These are phyloP conservation scores for Panthera leo DNA, from an alignment of 2,113 vertebrate genomes.

Conservation along the genomic window DNA sequence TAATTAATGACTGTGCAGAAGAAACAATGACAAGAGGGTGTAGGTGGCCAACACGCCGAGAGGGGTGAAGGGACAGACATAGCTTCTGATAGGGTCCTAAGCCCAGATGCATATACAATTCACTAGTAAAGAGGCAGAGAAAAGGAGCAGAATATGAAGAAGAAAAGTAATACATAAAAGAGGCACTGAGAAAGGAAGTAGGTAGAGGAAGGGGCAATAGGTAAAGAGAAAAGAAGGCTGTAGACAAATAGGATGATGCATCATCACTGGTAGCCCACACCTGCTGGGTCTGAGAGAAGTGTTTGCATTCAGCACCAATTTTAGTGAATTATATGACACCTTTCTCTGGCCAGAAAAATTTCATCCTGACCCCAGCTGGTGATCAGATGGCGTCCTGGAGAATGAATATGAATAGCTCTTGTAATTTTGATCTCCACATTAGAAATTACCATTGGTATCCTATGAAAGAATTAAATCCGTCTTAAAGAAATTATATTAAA, in stretches of 20 bases:
- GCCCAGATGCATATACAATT: background rate
- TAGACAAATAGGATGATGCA: background rate
- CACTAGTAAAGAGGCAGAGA: background rate
- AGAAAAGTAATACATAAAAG: background rate
- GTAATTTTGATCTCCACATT: background rate
- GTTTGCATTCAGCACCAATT: background rate
- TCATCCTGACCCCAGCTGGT: constrained; percentile 6
- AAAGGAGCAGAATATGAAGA: background rate
- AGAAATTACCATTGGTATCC: background rate
- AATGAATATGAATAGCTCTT: background rate
- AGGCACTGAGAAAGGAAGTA: background rate
- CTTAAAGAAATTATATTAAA: constrained; percentile 15
- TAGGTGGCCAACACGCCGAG: background rate
- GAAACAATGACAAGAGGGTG: background rate
- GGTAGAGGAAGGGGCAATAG: background rate
- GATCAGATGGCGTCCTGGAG: background rate
- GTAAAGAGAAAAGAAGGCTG: background rate
- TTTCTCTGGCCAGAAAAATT: background rate
- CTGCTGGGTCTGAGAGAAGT: background rate
- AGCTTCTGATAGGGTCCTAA: background rate
- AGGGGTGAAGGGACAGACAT: background rate
- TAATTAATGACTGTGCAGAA: background rate
- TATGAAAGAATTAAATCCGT: background rate
- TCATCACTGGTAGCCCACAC: background rate
- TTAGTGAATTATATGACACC: background rate